A percentile compares a stretch with the other conserved stretches of the same genome.
phyloP scores from a whole-genome alignment of 2,888 invertebrate species.

The Beris morrisii region DNA sequence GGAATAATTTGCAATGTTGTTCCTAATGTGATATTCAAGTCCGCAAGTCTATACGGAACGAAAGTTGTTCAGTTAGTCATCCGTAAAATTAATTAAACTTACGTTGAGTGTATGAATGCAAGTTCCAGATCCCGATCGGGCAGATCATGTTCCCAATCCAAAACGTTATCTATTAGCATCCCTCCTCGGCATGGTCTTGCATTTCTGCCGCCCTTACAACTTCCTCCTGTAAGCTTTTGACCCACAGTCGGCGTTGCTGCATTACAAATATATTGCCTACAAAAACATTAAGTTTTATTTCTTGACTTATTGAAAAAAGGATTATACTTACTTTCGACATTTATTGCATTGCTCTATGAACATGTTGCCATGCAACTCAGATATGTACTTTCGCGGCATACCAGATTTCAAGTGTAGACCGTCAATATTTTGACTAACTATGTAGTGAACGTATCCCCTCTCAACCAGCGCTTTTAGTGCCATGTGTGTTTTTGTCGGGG shows the following conservation, averaged over 20 bases:
- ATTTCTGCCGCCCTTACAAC: conserved; percentile 65
- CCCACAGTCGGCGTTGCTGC: conserved; percentile 82
- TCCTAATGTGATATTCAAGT: conserved; percentile 91
- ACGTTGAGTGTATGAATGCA: conserved; percentile 80
- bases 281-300: conserved; percentile 38
- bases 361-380: conserved; percentile 98
- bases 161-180: conserved; percentile 82
- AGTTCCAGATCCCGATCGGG: conserved; percentile 83
- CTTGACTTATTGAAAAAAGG: not conserved
- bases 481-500: conserved; percentile 93
- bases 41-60: conserved; percentile 73
- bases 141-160: conserved; percentile 96
- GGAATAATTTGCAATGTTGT: conserved; percentile 98
- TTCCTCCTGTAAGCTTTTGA: conserved; percentile 66
- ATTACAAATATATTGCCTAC: conserved; percentile 77
- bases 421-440: conserved; percentile 98
- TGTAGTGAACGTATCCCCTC: conserved; percentile 73
- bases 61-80: not conserved
- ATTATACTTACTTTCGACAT: conserved; percentile 70
- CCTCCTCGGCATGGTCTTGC: conserved; percentile 88
- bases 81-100: conserved; percentile 31
- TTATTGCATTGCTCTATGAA: conserved; percentile 91
- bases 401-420: conserved; percentile 94
- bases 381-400: conserved; percentile 73
- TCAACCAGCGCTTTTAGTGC: conserved; percentile 81